A percentile compares a stretch with the other conserved stretches of the same genome.
Evolutionary conservation across 1,140 invertebrate species (phyloP).

Genomic region (Maniola jurtina): DNA sequence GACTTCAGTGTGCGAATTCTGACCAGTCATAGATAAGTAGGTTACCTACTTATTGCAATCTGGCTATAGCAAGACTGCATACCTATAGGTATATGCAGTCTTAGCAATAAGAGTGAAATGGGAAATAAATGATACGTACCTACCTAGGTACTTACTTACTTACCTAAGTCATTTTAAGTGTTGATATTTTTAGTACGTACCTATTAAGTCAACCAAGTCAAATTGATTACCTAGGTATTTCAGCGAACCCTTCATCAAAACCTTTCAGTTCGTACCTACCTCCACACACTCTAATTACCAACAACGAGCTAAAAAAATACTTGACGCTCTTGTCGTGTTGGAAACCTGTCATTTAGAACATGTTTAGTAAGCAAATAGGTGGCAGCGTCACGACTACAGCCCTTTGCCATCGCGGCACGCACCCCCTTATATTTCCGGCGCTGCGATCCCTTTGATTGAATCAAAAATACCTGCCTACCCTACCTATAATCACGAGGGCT

Average conservation of each 20-base stretch:
- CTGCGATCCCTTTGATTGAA: conserved; percentile 60
- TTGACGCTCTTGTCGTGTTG: neutral
- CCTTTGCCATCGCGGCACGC: conserved; percentile 35
- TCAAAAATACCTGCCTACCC: conserved; percentile 41
- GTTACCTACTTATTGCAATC: too few relatives aligned
- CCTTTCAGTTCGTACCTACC: neutral
- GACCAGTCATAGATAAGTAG: too few relatives aligned
- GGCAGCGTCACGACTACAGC: conserved; percentile 25
- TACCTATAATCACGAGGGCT: conserved; percentile 43
- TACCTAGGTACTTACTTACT: too few relatives aligned
- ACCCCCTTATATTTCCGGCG: conserved; percentile 59
- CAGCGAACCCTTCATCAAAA: neutral
- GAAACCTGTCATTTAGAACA: conserved; percentile 18
- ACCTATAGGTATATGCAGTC: too few relatives aligned
- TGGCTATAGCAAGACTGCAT: too few relatives aligned
- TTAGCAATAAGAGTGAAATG: too few relatives aligned
- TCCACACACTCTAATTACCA: neutral
- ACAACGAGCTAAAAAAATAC: too few relatives aligned
- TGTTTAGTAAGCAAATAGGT: conserved; percentile 33
- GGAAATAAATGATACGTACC: too few relatives aligned
- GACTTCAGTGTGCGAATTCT: too few relatives aligned
- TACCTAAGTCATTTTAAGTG: too few relatives aligned
- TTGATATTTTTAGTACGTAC: too few relatives aligned
- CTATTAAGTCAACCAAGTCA: too few relatives aligned
- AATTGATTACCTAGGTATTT: neutral